A percentile compares a stretch with the other conserved stretches of the same genome.
Evolutionary conservation across 2,888 invertebrate species (phyloP).

Genomic region (Athalia cordata): DNA sequence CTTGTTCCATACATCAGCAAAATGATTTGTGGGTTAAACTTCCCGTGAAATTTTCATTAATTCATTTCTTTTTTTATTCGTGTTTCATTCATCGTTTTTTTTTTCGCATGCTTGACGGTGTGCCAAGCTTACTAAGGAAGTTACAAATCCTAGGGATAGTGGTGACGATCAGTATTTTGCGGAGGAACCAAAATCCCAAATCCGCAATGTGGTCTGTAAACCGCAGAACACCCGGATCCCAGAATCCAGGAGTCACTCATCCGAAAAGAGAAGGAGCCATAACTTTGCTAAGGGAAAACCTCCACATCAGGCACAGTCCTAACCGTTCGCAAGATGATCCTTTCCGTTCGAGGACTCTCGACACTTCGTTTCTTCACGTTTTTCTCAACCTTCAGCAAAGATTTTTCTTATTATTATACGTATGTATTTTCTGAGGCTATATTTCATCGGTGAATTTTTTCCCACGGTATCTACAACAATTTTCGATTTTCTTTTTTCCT

Average conservation of each 20-base stretch:
- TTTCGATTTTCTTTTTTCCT: no score
- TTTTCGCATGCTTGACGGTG: background rate
- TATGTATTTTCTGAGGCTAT: no score
- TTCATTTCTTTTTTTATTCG: no score
- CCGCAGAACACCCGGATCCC: slow-evolving; percentile 52
- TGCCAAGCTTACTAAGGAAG: background rate
- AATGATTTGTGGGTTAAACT: background rate
- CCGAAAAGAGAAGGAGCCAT: slow-evolving; percentile 1
- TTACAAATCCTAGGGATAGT: background rate
- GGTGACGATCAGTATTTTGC: slow-evolving; percentile 50
- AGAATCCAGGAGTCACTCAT: slow-evolving; percentile 24
- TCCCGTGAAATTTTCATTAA: no score
- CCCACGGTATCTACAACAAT: no score
- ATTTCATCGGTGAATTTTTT: no score
- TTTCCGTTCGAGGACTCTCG: background rate
- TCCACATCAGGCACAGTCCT: background rate
- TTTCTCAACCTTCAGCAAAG: background rate
- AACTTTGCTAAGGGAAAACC: background rate
- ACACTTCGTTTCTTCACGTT: background rate
- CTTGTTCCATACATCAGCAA: background rate
- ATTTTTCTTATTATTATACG: background rate
- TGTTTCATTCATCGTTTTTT: background rate
- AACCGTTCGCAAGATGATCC: slow-evolving; percentile 1
- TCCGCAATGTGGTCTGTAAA: slow-evolving; percentile 55
- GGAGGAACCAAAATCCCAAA: slow-evolving; percentile 41